Conservation (phyloP, 1,140 invertebrate species). For the Idris sp. region DNA sequence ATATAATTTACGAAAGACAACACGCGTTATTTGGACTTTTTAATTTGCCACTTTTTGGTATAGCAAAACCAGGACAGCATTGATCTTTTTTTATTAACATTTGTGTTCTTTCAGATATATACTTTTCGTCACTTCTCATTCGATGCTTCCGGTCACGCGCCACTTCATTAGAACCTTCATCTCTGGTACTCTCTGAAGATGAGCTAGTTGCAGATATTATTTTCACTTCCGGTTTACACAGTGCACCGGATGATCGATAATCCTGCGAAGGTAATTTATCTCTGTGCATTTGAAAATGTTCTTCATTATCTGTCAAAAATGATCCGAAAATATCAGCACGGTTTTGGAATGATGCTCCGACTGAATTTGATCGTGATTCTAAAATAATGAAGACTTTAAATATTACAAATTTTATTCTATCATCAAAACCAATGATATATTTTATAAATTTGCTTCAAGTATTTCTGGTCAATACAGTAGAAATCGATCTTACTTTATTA, state of each 20-base stretch:
- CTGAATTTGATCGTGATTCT: conserved; percentile 81
- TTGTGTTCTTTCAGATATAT: conserved; percentile 51
- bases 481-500: no score
- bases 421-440: no score
- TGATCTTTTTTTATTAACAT: conserved; percentile 68
- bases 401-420: no score
- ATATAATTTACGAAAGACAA: conserved; percentile 36
- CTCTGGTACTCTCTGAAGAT: conserved; percentile 48
- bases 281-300: conserved; percentile 79
- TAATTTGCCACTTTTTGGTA: conserved; percentile 70
- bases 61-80: conserved; percentile 76
- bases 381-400: no score
- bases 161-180: conserved; percentile 45
- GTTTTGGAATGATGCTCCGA: conserved; percentile 75
- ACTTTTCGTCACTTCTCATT: conserved; percentile 20
- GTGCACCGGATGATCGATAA: conserved; percentile 38
- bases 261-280: conserved; percentile 65
- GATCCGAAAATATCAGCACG: conserved; percentile 78
- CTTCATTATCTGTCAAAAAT: conserved; percentile 79
- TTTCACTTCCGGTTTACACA: conserved; percentile 64
- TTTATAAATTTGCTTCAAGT: no score
- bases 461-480: no score
- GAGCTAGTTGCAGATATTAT: conserved; percentile 59
- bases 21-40: conserved; percentile 70
- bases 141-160: conserved; percentile 12